A percentile compares a stretch with the other conserved stretches of the same genome.
phyloP scores from a whole-genome alignment of 2,888 invertebrate species.

The Xylota segnis region DNA sequence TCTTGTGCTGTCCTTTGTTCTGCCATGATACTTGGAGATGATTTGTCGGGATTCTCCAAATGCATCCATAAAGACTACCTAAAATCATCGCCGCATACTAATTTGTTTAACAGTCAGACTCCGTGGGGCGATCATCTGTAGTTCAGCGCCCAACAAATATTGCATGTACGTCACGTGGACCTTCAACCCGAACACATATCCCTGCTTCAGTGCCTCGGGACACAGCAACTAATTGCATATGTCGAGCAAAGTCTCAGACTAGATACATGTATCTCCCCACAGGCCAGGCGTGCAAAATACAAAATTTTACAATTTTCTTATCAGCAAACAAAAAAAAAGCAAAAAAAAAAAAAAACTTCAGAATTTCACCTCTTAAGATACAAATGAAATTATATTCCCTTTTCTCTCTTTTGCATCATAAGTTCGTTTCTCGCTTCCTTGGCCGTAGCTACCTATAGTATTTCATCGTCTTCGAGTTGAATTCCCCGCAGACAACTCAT shows the following conservation, averaged over 20 bases:
- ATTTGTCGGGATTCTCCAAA: background rate
- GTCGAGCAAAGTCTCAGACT: background rate
- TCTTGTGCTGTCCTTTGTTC: background rate
- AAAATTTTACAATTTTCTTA: slow-evolving; percentile 11
- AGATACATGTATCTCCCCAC: background rate
- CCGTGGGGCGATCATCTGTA: background rate
- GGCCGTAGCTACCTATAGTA: background rate
- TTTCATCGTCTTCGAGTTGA: slow-evolving; percentile 14
- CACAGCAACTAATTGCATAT: background rate
- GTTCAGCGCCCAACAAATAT: background rate
- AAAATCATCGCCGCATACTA: background rate
- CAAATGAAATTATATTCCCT: slow-evolving; percentile 4
- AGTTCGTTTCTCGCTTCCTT: background rate
- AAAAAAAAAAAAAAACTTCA: background rate
- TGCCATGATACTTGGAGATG: background rate
- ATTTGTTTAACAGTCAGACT: background rate
- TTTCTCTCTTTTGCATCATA: background rate
- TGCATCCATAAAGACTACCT: background rate
- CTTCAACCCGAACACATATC: background rate
- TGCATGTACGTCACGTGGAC: background rate
- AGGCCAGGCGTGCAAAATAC: background rate
- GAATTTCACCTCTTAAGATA: slow-evolving; percentile 6
- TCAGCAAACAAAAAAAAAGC: background rate
- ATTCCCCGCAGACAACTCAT: slow-evolving; percentile 28
- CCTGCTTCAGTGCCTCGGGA: background rate